Conservation (phyloP, 2,888 invertebrate species). For the Spisula subtruncata region DNA sequence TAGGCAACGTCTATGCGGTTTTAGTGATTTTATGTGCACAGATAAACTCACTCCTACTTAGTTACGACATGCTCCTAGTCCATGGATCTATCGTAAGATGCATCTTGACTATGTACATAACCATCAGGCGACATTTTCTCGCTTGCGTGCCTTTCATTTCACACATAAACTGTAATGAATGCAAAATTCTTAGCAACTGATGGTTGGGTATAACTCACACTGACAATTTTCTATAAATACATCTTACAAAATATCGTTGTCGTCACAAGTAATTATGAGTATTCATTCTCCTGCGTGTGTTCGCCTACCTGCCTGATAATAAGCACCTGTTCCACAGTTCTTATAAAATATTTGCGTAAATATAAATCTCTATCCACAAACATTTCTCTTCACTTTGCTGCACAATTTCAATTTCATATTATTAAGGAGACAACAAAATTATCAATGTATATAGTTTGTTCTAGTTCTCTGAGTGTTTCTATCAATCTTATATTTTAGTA, state of each 20-base stretch:
- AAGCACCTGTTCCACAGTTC: not conserved
- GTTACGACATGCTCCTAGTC: not conserved
- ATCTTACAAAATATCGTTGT: conserved; percentile 1
- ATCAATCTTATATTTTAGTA: no score
- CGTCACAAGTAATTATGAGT: not conserved
- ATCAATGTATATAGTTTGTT: no score
- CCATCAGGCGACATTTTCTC: not conserved
- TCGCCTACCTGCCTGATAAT: not conserved
- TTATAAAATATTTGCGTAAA: not conserved
- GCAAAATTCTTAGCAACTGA: not conserved
- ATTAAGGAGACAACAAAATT: no score
- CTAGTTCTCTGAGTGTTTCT: no score
- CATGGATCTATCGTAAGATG: not conserved
- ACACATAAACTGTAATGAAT: not conserved
- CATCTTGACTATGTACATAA: not conserved
- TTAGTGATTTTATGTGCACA: no score
- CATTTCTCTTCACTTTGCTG: no score
- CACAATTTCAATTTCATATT: no score
- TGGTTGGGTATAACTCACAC: not conserved
- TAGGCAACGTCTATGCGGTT: no score
- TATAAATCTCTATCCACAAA: no score
- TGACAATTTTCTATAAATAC: conserved; percentile 17
- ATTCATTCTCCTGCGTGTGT: not conserved
- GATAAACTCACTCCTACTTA: no score
- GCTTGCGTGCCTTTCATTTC: not conserved